phyloP scores from a whole-genome alignment of 2,888 invertebrate genomes.

The Drosophila neutralis region DNA sequence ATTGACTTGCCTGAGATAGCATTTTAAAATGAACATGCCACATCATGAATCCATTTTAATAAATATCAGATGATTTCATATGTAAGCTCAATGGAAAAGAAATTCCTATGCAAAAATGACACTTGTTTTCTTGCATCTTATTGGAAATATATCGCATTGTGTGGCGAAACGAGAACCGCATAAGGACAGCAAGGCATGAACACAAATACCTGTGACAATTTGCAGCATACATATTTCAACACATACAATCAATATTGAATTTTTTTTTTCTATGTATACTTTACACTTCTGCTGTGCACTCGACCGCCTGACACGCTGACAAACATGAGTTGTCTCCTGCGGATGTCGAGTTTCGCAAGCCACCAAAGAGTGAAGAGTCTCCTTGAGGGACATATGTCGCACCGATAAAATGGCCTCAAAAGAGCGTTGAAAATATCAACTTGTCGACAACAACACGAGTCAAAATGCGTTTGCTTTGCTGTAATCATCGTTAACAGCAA shows the following conservation, averaged over 20 bases:
- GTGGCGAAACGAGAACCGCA: not conserved
- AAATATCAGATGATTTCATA: not conserved
- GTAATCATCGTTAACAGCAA: constrained; percentile 55
- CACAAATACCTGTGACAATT: constrained; percentile 33
- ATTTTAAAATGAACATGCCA: not conserved
- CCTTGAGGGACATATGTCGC: constrained; percentile 23
- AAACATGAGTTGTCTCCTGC: constrained; percentile 46
- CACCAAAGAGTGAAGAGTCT: not conserved
- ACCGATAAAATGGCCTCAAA: constrained; percentile 19
- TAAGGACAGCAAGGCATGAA: constrained; percentile 11
- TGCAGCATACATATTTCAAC: constrained; percentile 37
- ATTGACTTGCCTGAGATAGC: not conserved
- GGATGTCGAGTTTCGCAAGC: constrained; percentile 5
- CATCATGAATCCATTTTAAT: not conserved
- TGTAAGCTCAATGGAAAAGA: not conserved
- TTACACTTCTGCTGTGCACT: constrained; percentile 32
- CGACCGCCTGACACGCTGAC: constrained; percentile 44
- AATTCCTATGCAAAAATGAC: not conserved
- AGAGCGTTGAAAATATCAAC: constrained; percentile 22
- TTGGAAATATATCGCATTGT: not conserved
- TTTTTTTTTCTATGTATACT: constrained; percentile 19
- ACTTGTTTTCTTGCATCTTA: not conserved
- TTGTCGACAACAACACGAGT: constrained; percentile 22
- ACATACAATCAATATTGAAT: constrained; percentile 17
- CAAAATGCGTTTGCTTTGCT: constrained; percentile 24